Evolutionary conservation across 2,888 invertebrate genomes (phyloP), one percentile per base, ranked within the genome.

Genomic region (Glaucopsyche alexis): DNA sequence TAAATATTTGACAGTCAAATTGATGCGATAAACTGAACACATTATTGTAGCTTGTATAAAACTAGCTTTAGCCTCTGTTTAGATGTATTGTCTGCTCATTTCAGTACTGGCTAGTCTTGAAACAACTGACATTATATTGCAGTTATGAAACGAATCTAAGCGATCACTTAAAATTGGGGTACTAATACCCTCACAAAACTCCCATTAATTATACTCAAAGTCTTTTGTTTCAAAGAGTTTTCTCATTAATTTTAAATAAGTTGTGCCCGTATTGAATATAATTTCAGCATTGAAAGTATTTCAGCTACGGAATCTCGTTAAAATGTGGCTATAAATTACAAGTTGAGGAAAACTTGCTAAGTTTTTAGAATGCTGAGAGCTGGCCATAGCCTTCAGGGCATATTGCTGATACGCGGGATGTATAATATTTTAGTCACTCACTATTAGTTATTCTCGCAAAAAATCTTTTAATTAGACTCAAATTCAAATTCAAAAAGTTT

Each of bases 201-300:
- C 60, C 29, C 60, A 60, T 60, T 60, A 60, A 60, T 60, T 60
- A 60, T 38, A 14, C 60, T 60, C 60, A 60, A 60, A 60, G 60
- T 60, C 13, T 60, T 60, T 1, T n/a, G n/a, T n/a, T n/a, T n/a
- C n/a, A n/a, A n/a, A 13, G 60, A 60, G 29, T 60, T 60, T 60
- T 60, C 29, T 60, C 60, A 60, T 60, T 60, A 60, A 60, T 60
- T 60, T 60, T 60, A 60, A 60, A 60, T 13, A 38, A 60, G 13
- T 60, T 60, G 29, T 38, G 7, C 38, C 60, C 60, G 29, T 60
- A 60, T 60, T 60, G 60, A 60, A 60, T 60, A 60, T 60, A 60
- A 60, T 60, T 60, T 60, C 29, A 14, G 29, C 60, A 38, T 60
- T 13, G 60, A 60, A 60, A 60, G 60, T 60, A 38, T 60, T 60